These are phyloP conservation scores for Drosophila kikkawai DNA, from an alignment of 1,140 invertebrate genomes.

Conservation along the genomic window DNA sequence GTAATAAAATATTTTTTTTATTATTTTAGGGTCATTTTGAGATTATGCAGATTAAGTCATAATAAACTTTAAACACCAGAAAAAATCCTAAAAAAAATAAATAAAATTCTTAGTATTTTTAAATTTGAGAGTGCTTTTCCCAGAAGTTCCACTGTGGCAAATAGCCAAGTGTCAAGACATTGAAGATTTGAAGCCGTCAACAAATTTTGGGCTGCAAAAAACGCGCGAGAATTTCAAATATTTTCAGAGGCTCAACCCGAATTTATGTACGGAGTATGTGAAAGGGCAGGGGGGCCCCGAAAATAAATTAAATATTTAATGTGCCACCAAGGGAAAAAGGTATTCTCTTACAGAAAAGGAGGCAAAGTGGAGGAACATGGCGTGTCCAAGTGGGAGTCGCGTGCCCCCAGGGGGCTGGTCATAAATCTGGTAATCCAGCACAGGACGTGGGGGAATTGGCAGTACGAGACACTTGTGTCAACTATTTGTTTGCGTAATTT, in stretches of 20 bases:
- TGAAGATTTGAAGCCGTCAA: constrained; percentile 39
- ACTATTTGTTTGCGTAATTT: constrained; percentile 63
- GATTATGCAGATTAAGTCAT: no score
- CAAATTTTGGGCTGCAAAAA: constrained; percentile 21
- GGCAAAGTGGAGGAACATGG: constrained; percentile 9
- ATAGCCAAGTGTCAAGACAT: constrained; percentile 28
- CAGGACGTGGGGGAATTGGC: constrained; percentile 23
- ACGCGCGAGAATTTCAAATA: constrained; percentile 28
- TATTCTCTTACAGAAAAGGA: not conserved
- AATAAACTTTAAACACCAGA: no score
- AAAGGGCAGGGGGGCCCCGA: not conserved
- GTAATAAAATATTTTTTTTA: not conserved
- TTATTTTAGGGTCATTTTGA: not conserved
- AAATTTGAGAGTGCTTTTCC: no score
- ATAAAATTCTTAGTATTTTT: rapidly evolving
- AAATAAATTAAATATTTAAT: constrained; percentile 56
- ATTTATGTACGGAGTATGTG: constrained; percentile 13
- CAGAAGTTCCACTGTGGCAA: constrained; percentile 1
- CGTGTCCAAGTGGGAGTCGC: constrained; percentile 44
- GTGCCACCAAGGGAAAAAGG: constrained; percentile 5
- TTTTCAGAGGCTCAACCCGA: constrained; percentile 23
- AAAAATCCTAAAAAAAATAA: not conserved
- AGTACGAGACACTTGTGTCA: constrained; percentile 44
- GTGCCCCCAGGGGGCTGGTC: constrained; percentile 24
- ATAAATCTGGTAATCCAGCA: constrained; percentile 47